Conservation (phyloP, 2,797 vertebrate species). For the Capromys pilorides region DNA sequence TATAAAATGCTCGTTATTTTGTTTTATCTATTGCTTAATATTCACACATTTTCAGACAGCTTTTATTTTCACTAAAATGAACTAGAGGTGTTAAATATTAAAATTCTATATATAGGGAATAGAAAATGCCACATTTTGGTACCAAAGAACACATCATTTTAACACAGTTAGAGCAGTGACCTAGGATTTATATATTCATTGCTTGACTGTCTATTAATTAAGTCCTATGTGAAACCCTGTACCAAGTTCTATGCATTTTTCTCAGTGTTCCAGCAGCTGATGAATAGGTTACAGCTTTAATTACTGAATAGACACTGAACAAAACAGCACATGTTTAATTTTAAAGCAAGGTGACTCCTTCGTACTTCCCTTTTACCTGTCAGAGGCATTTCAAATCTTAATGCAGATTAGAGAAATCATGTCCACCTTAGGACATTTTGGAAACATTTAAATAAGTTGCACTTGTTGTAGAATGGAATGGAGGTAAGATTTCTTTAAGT, state of each 20-base stretch:
- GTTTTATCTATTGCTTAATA: conserved; percentile 21
- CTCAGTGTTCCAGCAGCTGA: background rate
- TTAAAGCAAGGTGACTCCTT: background rate
- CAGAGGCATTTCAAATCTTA: background rate
- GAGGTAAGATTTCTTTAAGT: background rate
- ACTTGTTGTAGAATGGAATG: background rate
- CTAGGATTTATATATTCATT: background rate
- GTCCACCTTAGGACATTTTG: background rate
- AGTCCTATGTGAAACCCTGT: background rate
- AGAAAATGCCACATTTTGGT: background rate
- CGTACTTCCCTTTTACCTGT: background rate
- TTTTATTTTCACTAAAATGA: conserved; percentile 30
- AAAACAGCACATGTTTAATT: background rate
- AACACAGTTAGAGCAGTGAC: background rate
- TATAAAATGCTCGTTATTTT: background rate
- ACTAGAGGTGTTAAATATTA: background rate
- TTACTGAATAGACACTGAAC: background rate
- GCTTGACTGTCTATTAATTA: background rate
- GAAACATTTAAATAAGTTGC: conserved; percentile 34
- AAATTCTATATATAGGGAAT: background rate
- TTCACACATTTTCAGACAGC: background rate
- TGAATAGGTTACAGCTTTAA: background rate
- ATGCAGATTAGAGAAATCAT: background rate
- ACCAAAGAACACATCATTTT: background rate
- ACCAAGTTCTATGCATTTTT: background rate